phyloP scores from a whole-genome alignment of 2,113 vertebrate species.

The Narcine bancroftii region DNA sequence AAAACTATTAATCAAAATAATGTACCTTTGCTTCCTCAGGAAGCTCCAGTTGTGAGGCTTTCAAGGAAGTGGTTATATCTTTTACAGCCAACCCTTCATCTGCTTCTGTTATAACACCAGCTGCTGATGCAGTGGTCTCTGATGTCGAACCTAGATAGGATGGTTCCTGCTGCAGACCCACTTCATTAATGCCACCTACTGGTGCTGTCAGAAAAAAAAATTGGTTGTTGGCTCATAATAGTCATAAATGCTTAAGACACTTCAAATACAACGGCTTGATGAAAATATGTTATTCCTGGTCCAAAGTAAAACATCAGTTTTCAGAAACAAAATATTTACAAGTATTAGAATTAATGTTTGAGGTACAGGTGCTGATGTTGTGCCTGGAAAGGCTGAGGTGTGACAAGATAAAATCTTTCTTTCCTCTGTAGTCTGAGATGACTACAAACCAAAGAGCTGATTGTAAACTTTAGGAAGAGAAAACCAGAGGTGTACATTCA shows the following conservation, averaged over 20 bases:
- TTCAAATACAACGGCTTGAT: background rate
- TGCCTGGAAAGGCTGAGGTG: too few species aligned
- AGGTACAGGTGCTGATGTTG: too few species aligned
- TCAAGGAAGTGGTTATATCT: slow-evolving; percentile 47
- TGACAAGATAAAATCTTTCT: too few species aligned
- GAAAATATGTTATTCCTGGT: background rate
- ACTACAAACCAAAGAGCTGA: too few species aligned
- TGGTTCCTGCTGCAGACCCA: slow-evolving; percentile 53
- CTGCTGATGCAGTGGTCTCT: background rate
- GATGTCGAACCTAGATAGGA: slow-evolving; percentile 34
- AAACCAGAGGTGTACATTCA: too few species aligned
- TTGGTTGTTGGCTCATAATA: background rate
- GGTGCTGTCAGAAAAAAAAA: slow-evolving; percentile 59
- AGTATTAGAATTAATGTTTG: too few species aligned
- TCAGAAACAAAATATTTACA: background rate
- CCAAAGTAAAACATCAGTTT: background rate
- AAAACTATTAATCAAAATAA: background rate
- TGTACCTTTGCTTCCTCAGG: slow-evolving; percentile 65
- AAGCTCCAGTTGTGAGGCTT: slow-evolving; percentile 50
- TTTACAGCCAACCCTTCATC: slow-evolving; percentile 50
- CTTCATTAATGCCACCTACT: slow-evolving; percentile 64
- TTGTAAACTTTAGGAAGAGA: too few species aligned
- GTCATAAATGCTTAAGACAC: too few species aligned
- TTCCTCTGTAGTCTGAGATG: too few species aligned
- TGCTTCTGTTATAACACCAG: slow-evolving; percentile 45